Evolutionary conservation across 2,888 invertebrate genomes (phyloP), one percentile per base, ranked within the genome.

Genomic region (Theretra japonica): DNA sequence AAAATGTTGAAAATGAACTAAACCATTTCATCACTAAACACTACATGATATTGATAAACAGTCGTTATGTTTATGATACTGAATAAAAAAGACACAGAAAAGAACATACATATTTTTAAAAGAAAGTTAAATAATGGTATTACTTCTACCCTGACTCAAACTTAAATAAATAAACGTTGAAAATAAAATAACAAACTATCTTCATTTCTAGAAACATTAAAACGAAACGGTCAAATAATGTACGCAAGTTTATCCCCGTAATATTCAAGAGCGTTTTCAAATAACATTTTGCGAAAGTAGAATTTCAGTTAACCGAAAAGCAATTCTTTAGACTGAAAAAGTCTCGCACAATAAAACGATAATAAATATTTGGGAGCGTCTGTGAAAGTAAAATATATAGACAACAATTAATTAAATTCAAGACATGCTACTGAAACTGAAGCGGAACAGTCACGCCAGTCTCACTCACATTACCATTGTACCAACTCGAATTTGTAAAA

Each of bases 391-490:
- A 86, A 85, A 82, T 85, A 86, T 84, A 86, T 84, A 81, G 83
- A 84, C 81, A 83, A 81, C 80, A 83, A 86, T 86, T 85, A 85
- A 84, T 86, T 84, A 80, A 73, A 84, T 84, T 83, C 83, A 80
- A 79, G 80, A 81, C 83, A 82, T 80, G 83, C 80, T 75, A 75
- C 78, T 79, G 78, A 78, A 77, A 78, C 78, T 79, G 78, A 79
- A 77, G 77, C 74, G 76, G 77, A 78, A 79, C 76, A 75, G 84
- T 81, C 86, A 86, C 83, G 86, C 83, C 70, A 83, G 57, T 71
- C 76, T 53, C 73, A 8, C 23, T 28, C 58, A 60, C 57, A n/a
- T 21, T 75, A 79, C 77, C 70, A 53, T 70, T 28, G 53, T 50
- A 17, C 15, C 33, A 41, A 62, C 33, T 62, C 62, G 62, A 62